Evolutionary conservation across 2,113 vertebrate species (phyloP), one percentile per base, ranked within the genome.

Genomic region (Rhegmatorhina hoffmannsi): DNA sequence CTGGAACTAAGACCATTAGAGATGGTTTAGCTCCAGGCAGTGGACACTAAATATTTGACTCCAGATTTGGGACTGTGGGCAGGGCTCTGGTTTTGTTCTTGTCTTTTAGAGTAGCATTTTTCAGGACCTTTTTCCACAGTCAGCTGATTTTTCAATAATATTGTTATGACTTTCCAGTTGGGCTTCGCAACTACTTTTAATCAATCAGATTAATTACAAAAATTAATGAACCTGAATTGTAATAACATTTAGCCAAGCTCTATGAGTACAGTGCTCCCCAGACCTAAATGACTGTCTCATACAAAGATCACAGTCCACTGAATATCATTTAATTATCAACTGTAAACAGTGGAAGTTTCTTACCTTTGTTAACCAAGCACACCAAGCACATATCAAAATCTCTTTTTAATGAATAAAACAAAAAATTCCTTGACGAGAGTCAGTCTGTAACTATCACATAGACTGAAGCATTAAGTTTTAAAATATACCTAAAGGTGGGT

Each of bases 191-290:
- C 17, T 80, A 77, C 59, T 94, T 92, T 90, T 56, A 95, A 92
- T 94, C 73, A 87, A 84, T 92, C 63, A 87, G 50, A 94, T 95
- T 94, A 96, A 94, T 95, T 96, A 89, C 64, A 87, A 93, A 93
- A 94, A 89, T 78, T 87, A 89, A 89, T 89, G 89, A 94, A 84
- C 84, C 58, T 5, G 10, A 92, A 72, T 68, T 92, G 69, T 49
- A 96, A 84, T 92, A 95, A 92, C 49, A 84, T 92, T 95, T 92
- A 94, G 75, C 34, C 73, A 91, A 92, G 34, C 47, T 75, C 29
- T 60, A 3, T n/a, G 58, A 87, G 49, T 78, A 80, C 47, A 95
- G 49, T 63, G 33, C 80, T 95, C 82, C 68, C 47, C 5, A 4
- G 66, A 93, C 63, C 62, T 87, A 80, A 92, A 94, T 75, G 38